Conservation (phyloP, 2,797 vertebrate species). For the Danio tinwini region DNA sequence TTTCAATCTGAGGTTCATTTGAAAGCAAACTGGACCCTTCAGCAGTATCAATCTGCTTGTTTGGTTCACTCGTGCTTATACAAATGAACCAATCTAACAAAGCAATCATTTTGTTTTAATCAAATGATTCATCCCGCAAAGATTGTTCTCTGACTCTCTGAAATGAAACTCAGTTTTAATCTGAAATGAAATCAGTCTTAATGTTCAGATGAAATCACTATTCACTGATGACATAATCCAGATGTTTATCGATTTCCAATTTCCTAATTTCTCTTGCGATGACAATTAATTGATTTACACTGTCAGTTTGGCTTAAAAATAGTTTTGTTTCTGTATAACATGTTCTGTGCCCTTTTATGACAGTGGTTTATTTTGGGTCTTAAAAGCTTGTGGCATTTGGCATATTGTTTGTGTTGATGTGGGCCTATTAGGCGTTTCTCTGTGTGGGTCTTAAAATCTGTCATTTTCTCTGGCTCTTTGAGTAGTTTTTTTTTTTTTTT, state of each 20-base stretch:
- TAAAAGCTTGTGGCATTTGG: slow-evolving; percentile 28
- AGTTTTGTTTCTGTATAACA: slow-evolving; percentile 10
- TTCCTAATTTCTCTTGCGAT: slow-evolving; percentile 1
- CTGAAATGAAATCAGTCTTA: slow-evolving; percentile 27
- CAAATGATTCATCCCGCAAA: slow-evolving; percentile 6
- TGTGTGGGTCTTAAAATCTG: slow-evolving; percentile 16
- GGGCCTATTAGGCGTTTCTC: slow-evolving; percentile 26
- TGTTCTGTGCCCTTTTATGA: background rate
- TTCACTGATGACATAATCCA: slow-evolving; percentile 10
- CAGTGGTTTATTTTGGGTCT: slow-evolving; percentile 9
- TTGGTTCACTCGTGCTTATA: too few relatives aligned
- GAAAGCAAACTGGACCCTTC: too few relatives aligned
- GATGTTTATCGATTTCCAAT: slow-evolving; percentile 26
- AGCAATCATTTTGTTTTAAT: background rate
- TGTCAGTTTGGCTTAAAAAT: slow-evolving; percentile 1
- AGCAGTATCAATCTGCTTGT: too few relatives aligned
- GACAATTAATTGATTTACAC: background rate
- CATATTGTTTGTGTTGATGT: slow-evolving; percentile 37
- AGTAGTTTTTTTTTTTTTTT: slow-evolving; percentile 1
- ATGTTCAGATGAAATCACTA: slow-evolving; percentile 24
- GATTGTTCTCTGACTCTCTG: background rate
- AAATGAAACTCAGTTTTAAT: slow-evolving; percentile 31
- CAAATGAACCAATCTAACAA: too few relatives aligned
- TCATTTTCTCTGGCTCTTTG: slow-evolving; percentile 38
- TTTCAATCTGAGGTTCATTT: too few relatives aligned